A percentile compares a stretch with the other conserved stretches of the same genome.
Evolutionary conservation across 2,797 vertebrate genomes (phyloP).

Genomic region (Stomatorhinus walkeri): DNA sequence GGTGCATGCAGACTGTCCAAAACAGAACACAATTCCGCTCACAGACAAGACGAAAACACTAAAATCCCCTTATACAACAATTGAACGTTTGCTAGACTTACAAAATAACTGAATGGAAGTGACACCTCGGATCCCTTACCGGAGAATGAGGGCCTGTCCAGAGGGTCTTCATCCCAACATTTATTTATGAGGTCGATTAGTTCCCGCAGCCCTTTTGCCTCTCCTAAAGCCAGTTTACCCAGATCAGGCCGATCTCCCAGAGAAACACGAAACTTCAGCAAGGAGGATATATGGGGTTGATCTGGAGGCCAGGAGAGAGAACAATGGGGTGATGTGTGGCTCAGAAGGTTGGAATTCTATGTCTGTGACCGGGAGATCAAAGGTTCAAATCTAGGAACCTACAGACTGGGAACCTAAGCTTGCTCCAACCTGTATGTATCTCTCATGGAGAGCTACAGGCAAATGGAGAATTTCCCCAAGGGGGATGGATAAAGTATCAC

Average conservation of each 20-base stretch:
- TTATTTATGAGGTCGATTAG: slow-evolving; percentile 46
- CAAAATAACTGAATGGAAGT: not conserved
- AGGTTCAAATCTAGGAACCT: not conserved
- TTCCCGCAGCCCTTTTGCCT: slow-evolving; percentile 22
- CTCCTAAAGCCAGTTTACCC: slow-evolving; percentile 6
- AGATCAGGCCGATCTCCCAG: slow-evolving; percentile 54
- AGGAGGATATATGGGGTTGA: slow-evolving; percentile 36
- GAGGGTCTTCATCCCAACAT: slow-evolving; percentile 44
- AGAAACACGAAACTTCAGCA: slow-evolving; percentile 47
- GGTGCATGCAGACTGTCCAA: slow-evolving; percentile 46
- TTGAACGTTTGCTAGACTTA: not conserved
- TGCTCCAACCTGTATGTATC: not conserved
- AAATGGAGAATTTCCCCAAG: not conserved
- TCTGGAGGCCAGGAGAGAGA: not conserved
- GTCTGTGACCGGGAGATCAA: not conserved
- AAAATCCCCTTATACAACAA: not conserved
- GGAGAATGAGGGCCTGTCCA: slow-evolving; percentile 38
- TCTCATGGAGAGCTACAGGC: not conserved
- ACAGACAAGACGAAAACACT: not conserved
- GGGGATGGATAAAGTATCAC: not conserved
- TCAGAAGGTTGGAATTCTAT: not conserved
- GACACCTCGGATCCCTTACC: slow-evolving; percentile 37
- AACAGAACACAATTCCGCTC: not conserved
- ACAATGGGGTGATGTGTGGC: not conserved
- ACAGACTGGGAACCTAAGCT: not conserved